These are phyloP conservation scores for Cochlearius cochlearius DNA, from an alignment of 2,113 vertebrate genomes.

Conservation along the genomic window DNA sequence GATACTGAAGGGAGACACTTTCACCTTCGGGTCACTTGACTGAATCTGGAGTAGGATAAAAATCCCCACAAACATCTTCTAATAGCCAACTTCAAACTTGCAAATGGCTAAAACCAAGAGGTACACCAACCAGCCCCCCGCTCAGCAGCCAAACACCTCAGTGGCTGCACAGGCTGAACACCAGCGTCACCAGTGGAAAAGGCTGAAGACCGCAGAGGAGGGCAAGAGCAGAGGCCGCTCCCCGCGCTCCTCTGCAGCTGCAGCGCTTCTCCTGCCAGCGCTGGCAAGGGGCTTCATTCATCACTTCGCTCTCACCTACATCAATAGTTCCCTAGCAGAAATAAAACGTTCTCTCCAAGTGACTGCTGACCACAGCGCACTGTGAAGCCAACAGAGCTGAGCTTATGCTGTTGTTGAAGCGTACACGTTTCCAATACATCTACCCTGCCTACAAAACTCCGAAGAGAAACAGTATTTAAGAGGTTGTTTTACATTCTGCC, in stretches of 20 bases:
- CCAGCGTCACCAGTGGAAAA: neutral
- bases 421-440: neutral
- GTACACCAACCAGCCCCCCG: accelerated
- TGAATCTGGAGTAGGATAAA: neutral
- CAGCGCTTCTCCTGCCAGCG: neutral
- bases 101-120: neutral
- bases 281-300: neutral
- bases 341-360: neutral
- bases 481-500: neutral
- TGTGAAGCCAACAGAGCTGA: neutral
- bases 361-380: neutral
- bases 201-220: neutral
- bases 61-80: neutral
- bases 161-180: neutral
- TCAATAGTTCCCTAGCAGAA: neutral
- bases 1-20: neutral
- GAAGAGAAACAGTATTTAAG: neutral
- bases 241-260: neutral
- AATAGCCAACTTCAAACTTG: neutral
- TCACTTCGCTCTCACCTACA: neutral
- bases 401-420: neutral
- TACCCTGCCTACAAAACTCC: neutral
- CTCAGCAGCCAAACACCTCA: neutral
- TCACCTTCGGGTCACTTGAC: neutral
- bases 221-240: neutral